phyloP scores from a whole-genome alignment of 2,113 vertebrate species.

The Sylvietta virens region DNA sequence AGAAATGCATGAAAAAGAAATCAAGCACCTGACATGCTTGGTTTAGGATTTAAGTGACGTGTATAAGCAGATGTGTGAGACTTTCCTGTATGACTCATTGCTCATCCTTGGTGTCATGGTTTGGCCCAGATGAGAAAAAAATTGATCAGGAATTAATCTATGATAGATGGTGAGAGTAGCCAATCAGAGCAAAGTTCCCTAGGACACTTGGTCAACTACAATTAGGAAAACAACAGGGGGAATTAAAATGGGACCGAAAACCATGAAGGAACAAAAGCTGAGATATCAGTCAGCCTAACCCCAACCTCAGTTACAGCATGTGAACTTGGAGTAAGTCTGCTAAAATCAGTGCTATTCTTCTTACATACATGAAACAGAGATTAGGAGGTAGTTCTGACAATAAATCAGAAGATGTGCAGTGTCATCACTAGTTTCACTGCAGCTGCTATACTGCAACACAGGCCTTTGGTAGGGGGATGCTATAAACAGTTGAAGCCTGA shows the following conservation, averaged over 20 bases:
- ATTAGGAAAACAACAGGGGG: neutral
- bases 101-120: no score
- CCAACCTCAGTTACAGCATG: neutral
- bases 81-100: neutral
- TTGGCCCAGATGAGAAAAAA: no score
- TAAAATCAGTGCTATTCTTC: neutral
- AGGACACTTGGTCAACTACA: neutral
- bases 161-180: no score
- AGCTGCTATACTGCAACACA: neutral
- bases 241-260: slow-evolving; percentile 11
- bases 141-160: no score
- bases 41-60: neutral
- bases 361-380: neutral
- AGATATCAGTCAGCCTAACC: neutral
- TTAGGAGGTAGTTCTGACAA: neutral
- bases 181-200: no score
- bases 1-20: slow-evolving; percentile 1
- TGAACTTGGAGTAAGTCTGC: neutral
- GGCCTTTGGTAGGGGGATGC: neutral
- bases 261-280: neutral
- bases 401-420: neutral
- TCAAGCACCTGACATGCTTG: neutral
- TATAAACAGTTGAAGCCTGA: neutral
- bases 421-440: neutral
- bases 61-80: neutral